These are phyloP conservation scores for Macrocentrus cingulum DNA, from an alignment of 1,140 invertebrate species.

Conservation along the genomic window DNA sequence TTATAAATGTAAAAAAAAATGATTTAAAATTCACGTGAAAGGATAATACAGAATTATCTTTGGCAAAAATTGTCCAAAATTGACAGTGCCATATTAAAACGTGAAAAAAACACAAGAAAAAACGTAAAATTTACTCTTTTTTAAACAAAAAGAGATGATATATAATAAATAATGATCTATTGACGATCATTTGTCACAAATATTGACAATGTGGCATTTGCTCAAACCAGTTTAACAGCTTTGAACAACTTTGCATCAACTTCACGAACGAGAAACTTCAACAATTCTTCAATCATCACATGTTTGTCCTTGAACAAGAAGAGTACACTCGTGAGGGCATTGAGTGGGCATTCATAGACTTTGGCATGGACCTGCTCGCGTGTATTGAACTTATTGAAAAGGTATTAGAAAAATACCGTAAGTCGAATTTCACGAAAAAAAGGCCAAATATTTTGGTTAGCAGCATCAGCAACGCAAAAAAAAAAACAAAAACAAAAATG, in stretches of 20 bases:
- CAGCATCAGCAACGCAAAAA: slow-evolving; percentile 23
- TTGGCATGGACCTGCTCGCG: slow-evolving; percentile 95
- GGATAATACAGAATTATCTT: no score
- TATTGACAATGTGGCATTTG: slow-evolving; percentile 44
- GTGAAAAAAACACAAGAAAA: no score
- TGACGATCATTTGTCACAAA: slow-evolving; percentile 22
- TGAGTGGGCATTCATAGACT: slow-evolving; percentile 95
- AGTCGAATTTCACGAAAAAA: slow-evolving; percentile 34
- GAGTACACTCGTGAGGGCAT: slow-evolving; percentile 96
- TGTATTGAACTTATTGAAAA: slow-evolving; percentile 98
- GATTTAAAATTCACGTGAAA: no score
- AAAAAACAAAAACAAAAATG: slow-evolving; percentile 40
- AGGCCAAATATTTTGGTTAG: background rate
- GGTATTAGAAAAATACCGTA: slow-evolving; percentile 66
- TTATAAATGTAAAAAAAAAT: no score
- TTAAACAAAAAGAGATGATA: no score
- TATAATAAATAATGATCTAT: background rate
- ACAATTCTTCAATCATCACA: slow-evolving; percentile 99
- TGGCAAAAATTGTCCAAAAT: no score
- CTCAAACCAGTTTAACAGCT: slow-evolving; percentile 88
- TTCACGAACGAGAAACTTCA: slow-evolving; percentile 97
- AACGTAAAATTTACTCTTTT: no score
- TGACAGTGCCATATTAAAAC: no score
- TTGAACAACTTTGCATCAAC: slow-evolving; percentile 99
- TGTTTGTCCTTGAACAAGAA: slow-evolving; percentile 97